A percentile compares a stretch with the other conserved stretches of the same genome.
Conservation (phyloP, 2,888 invertebrate species). For the Oxystoma pomonae region DNA sequence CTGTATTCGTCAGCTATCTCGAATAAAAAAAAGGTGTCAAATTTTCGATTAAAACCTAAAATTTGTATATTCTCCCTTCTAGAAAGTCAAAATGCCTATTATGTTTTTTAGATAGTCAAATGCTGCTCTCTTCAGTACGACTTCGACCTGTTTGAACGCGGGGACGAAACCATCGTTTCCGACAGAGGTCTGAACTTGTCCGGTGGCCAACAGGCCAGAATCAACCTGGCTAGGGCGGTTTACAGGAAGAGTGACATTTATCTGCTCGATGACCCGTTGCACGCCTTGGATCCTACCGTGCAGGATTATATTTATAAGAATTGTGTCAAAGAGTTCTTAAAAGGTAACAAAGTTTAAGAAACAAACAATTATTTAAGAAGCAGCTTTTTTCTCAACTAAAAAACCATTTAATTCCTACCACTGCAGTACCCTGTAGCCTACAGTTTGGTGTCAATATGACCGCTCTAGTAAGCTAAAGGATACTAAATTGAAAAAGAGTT, state of each 20-base stretch:
- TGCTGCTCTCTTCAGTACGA: slow-evolving; percentile 65
- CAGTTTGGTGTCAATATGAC: no score
- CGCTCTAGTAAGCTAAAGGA: no score
- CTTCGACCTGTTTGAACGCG: slow-evolving; percentile 43
- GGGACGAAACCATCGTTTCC: slow-evolving; percentile 70
- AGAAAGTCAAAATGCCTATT: neutral
- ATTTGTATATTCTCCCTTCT: neutral
- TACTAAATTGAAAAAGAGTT: no score
- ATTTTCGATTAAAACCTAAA: no score
- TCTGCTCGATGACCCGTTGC: slow-evolving; percentile 73
- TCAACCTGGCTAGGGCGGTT: slow-evolving; percentile 71
- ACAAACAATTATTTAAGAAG: no score
- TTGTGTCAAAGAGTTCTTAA: slow-evolving; percentile 43
- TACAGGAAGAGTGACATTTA: slow-evolving; percentile 75
- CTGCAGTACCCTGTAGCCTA: no score
- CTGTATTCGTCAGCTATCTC: no score
- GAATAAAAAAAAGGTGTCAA: no score
- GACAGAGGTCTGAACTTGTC: slow-evolving; percentile 76
- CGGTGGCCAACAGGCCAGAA: slow-evolving; percentile 78
- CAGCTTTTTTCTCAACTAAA: no score
- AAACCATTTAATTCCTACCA: no score
- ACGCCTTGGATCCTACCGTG: slow-evolving; percentile 73
- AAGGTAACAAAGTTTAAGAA: no score
- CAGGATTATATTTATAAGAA: slow-evolving; percentile 66
- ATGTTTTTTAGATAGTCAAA: slow-evolving; percentile 42